phyloP scores from a whole-genome alignment of 2,113 vertebrate genomes.

The Oryctolagus cuniculus region mOryCun1.1 NC_091432.1:71303001-71303500 shows the following conservation, averaged over 20 bases:
- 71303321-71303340: background rate
- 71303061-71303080: background rate
- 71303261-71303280: background rate
- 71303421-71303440: background rate
- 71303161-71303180: background rate
- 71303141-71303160: background rate
- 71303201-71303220: background rate
- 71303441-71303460: background rate
- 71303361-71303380: background rate
- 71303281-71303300: background rate
- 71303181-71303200: background rate
- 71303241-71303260: background rate
- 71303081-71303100: background rate
- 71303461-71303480: background rate
- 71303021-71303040: background rate
- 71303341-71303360: background rate
- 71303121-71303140: background rate
- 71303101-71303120: background rate
- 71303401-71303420: background rate
- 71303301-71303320: background rate
- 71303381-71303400: background rate
- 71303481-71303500: background rate
- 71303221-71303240: constrained; percentile 27
- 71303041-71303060: background rate
- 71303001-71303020: background rate